phyloP scores from a whole-genome alignment of 2,797 vertebrate genomes.

The Siniperca obscura region DNA sequence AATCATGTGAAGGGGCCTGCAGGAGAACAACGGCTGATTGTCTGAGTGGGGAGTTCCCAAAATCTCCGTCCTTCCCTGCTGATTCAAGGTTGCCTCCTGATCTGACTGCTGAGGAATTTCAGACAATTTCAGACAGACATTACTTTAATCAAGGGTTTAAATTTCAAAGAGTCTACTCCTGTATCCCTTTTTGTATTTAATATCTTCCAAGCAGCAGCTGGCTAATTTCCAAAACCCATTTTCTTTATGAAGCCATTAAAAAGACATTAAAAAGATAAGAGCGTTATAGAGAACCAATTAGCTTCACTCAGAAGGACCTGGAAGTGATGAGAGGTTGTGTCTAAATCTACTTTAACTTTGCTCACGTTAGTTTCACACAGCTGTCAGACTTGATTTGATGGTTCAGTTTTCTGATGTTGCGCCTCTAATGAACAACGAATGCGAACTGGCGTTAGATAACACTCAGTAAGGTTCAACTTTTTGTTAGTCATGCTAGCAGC shows the following conservation, averaged over 20 bases:
- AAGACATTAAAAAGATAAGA: constrained; percentile 27
- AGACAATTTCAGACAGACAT: not conserved
- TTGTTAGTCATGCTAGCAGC: not conserved
- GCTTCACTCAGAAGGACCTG: not conserved
- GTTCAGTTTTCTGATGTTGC: not conserved
- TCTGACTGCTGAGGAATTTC: not conserved
- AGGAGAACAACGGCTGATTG: constrained; percentile 20
- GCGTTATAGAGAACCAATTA: not conserved
- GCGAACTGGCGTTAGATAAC: too few species aligned
- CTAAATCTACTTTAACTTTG: not conserved
- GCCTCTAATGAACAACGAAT: not conserved
- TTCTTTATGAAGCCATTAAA: constrained; percentile 38
- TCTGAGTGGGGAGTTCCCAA: not conserved
- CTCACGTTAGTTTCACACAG: not conserved
- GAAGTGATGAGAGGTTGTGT: not conserved
- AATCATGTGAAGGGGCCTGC: not conserved
- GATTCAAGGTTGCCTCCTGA: constrained; percentile 15
- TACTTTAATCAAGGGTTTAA: not conserved
- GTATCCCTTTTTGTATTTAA: not conserved
- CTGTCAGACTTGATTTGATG: not conserved
- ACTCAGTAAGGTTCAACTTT: too few species aligned
- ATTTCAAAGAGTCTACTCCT: not conserved
- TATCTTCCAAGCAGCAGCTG: not conserved
- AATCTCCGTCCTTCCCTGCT: not conserved
- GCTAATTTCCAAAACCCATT: constrained; percentile 12